Conservation (phyloP, 2,113 vertebrate species). For the Stictonetta naevosa region DNA sequence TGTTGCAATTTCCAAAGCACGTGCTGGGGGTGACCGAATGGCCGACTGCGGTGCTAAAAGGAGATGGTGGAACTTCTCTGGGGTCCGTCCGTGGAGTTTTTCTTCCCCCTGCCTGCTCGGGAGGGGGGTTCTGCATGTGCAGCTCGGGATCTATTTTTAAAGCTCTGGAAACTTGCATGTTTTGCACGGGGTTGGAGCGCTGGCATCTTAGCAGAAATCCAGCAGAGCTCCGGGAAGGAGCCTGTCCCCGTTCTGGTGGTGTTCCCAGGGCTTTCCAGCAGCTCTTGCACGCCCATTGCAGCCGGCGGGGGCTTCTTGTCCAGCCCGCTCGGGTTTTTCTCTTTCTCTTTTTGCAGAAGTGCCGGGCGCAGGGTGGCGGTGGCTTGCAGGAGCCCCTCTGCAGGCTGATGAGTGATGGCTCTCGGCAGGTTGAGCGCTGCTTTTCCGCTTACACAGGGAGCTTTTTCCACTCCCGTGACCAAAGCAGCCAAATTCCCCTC, state of each 20-base stretch:
- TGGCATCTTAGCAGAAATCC: neutral
- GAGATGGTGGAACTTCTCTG: neutral
- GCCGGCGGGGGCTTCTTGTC: no score
- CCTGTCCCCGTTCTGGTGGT: neutral
- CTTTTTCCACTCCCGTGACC: constrained; percentile 50
- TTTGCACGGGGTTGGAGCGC: neutral
- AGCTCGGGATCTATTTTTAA: neutral
- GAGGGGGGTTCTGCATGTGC: neutral
- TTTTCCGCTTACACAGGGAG: constrained; percentile 49
- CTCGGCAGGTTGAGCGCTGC: constrained; percentile 39
- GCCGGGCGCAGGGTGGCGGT: fast-evolving
- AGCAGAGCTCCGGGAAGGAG: neutral
- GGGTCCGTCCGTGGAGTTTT: neutral
- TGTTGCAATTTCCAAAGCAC: constrained; percentile 65
- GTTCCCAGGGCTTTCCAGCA: constrained; percentile 23
- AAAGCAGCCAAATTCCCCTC: constrained; percentile 24
- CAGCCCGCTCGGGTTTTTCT: no score
- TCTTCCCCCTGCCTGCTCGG: neutral
- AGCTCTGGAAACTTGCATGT: neutral
- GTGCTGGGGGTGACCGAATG: neutral
- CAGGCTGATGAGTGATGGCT: constrained; percentile 29
- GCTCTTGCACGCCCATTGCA: neutral
- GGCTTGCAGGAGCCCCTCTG: neutral
- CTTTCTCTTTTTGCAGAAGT: constrained; percentile 38
- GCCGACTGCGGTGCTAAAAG: neutral